These are phyloP conservation scores for Gambusia yucatana DNA, from an alignment of 2,797 vertebrate species.

Conservation along the genomic window DNA sequence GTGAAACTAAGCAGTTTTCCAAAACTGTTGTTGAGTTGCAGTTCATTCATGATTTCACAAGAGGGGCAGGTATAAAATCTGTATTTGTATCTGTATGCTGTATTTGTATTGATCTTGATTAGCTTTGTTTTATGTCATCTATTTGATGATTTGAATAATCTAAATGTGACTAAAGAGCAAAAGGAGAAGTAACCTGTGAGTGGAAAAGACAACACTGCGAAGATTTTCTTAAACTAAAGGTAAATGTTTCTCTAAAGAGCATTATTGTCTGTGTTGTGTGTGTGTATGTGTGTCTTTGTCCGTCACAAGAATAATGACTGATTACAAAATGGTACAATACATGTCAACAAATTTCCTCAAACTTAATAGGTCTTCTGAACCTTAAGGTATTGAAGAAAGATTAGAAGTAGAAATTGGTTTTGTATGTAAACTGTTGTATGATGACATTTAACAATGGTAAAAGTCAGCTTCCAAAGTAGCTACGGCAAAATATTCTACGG, in stretches of 20 bases:
- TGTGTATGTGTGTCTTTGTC: neutral
- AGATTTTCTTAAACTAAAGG: neutral
- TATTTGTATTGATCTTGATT: too few species aligned
- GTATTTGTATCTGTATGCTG: neutral
- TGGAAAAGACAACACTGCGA: neutral
- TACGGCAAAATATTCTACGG: neutral
- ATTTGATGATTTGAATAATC: neutral
- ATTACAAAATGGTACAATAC: neutral
- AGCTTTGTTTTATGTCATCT: neutral
- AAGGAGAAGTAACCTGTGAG: neutral
- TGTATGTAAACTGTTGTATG: neutral
- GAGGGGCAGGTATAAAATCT: neutral
- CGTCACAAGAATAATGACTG: neutral
- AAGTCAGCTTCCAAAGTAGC: neutral
- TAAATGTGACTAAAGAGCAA: neutral
- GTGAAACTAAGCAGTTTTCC: neutral
- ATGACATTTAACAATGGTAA: neutral
- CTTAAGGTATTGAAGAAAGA: neutral
- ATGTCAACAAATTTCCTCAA: neutral
- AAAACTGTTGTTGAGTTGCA: neutral
- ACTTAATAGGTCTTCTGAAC: neutral
- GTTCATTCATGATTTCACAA: neutral
- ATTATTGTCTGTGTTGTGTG: conserved; percentile 5
- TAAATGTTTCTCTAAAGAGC: conserved; percentile 13
- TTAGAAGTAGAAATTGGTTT: too few species aligned